Base-by-base conservation (phyloP, 2,888 invertebrate species). In the Tryphoninae sp. region DNA sequence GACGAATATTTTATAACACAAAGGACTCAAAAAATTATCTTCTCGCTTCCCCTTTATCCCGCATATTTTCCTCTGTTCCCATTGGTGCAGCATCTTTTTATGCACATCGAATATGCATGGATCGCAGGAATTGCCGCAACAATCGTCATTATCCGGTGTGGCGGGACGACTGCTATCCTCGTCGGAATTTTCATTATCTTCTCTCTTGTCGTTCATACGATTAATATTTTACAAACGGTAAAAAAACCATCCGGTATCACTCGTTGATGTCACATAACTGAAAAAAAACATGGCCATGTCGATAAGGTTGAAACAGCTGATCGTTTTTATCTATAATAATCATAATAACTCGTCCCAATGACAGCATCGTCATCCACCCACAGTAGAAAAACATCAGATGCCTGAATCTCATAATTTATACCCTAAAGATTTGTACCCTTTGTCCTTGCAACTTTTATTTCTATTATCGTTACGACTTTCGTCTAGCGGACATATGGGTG, bases 31-130 rank as follows among this genome's bases (percentile, higher is more conserved):
- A 76, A 83, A 61, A 75, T 86, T 86, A 22, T 71, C 83, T 23
- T 69, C 23, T 7, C 59, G 51, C 8, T 19, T 53, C 8, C 53
- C 53, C 13, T 13, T 62, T 16, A 72, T 61, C 40, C 83, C 83
- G 4, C 67, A 65, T 22, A 67, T 81, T 67, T 84, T 87, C 9
- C 79, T 84, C n/a, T 51, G 84, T 72, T 89, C 76, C 86, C 89
- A 90, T 79, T 87, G 82, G 73, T 88, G 81, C n/a, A 89, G 59
- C 76, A 91, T 81, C 62, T 83, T 85, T 83, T 86, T 87, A 49
- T 91, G 89, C 62, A 90, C 80, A 74, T 91, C 91, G 80, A 90
- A 90, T 62, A 91, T 87, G 42, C 91, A 91, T 40, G 90, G 90
- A 81, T 88, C 85, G 69, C 91, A 91, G 7, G 84, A 87, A 86